phyloP scores from a whole-genome alignment of 2,797 vertebrate species.

The Podarcis lilfordi region DNA sequence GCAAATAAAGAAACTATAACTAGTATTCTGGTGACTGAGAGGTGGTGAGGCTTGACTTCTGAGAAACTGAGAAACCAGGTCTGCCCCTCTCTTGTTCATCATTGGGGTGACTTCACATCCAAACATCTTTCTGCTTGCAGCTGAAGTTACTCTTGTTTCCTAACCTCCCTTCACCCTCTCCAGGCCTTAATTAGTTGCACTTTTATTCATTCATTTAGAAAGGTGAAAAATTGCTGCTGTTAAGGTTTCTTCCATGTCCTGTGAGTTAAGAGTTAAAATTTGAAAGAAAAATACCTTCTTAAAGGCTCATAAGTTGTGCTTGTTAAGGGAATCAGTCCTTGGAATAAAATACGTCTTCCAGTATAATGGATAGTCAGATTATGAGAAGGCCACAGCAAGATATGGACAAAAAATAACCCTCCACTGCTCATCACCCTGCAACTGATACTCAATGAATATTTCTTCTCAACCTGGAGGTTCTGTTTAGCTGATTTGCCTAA shows the following conservation, averaged over 20 bases:
- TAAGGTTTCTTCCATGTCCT: background rate
- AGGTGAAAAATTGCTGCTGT: background rate
- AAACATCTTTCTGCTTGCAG: background rate
- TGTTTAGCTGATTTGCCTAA: background rate
- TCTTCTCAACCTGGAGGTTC: background rate
- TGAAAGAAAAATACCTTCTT: background rate
- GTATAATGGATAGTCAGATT: background rate
- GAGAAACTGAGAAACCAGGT: background rate
- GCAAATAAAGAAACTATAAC: background rate
- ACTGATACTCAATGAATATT: background rate
- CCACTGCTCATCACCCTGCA: background rate
- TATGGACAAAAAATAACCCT: background rate
- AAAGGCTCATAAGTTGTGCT: background rate
- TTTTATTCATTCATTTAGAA: too few relatives aligned
- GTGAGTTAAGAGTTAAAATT: too few relatives aligned
- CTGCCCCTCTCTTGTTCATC: background rate
- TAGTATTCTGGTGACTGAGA: background rate
- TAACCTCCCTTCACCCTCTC: background rate
- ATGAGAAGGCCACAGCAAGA: background rate
- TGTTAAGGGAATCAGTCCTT: background rate
- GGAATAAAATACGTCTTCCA: background rate
- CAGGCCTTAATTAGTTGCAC: background rate
- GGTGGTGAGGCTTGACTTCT: background rate
- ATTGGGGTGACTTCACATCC: background rate
- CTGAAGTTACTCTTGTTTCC: background rate